Evolutionary conservation across 2,888 invertebrate species (phyloP).

Genomic region (Azorinus chamasolen): DNA sequence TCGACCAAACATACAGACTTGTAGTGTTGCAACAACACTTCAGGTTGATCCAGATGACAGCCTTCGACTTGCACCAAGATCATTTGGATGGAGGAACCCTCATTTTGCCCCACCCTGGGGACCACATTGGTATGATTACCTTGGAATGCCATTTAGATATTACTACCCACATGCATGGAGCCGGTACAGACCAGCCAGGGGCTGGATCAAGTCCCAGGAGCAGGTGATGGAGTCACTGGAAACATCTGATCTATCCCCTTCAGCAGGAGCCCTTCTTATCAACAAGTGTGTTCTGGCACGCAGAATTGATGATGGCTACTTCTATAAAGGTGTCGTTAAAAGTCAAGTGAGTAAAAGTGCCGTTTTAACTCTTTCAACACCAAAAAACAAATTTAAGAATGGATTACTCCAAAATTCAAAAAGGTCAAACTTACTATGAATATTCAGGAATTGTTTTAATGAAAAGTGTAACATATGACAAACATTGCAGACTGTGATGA

Average conservation of each 20-base stretch:
- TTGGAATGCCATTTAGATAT: conserved; percentile 68
- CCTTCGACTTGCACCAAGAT: conserved; percentile 60
- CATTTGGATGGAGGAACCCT: conserved; percentile 42
- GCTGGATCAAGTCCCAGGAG: conserved; percentile 79
- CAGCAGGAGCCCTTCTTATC: conserved; percentile 84
- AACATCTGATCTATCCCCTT: conserved; percentile 73
- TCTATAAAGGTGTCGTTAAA: conserved; percentile 84
- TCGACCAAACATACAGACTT: conserved; percentile 74
- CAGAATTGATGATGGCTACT: conserved; percentile 84
- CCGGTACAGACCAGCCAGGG: conserved; percentile 79
- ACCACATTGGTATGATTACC: conserved; percentile 59
- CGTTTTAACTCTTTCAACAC: background rate
- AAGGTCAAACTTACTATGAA: no score
- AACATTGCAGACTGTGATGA: no score
- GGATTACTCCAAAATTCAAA: no score
- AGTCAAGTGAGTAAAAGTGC: conserved; percentile 81
- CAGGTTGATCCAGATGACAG: conserved; percentile 78
- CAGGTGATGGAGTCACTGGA: conserved; percentile 70
- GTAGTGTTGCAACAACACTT: conserved; percentile 79
- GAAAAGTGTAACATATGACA: no score
- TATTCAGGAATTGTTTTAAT: no score
- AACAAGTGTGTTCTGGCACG: conserved; percentile 83
- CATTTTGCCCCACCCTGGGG: conserved; percentile 46
- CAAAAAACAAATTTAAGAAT: no score
- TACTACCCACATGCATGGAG: conserved; percentile 79